These are phyloP conservation scores for Hexactinellida sp. DNA, from an alignment of 37 sponge, comb jelly and placozoan genomes.

Conservation along the genomic window DNA sequence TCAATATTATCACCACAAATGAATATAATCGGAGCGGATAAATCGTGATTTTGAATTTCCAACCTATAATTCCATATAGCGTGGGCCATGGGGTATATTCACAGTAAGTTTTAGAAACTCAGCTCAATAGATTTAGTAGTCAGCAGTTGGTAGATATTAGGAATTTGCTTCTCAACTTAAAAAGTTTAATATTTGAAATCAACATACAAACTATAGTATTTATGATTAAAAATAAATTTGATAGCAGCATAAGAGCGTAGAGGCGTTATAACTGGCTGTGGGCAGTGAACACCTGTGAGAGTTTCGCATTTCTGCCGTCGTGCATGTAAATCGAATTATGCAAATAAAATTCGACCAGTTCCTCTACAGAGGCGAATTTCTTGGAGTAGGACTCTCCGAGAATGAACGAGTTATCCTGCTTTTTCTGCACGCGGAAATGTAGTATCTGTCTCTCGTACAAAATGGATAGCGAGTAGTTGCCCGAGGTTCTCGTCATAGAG, in stretches of 20 bases:
- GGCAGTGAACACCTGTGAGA: background rate
- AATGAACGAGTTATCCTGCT: slow-evolving; percentile 5
- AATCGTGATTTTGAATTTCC: too few relatives aligned
- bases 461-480: slow-evolving; percentile 1
- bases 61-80: too few relatives aligned
- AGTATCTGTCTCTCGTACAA: background rate
- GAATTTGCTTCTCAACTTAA: too few relatives aligned
- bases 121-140: too few relatives aligned
- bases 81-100: too few relatives aligned
- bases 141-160: too few relatives aligned
- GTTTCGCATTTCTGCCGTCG: slow-evolving; percentile 7
- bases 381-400: background rate
- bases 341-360: background rate
- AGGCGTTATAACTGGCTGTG: background rate
- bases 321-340: background rate
- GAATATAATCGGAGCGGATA: too few relatives aligned
- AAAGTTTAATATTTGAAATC: background rate
- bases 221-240: background rate
- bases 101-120: too few relatives aligned
- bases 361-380: background rate
- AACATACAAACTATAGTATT: slow-evolving; percentile 1
- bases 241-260: background rate
- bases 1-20: too few relatives aligned
- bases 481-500: background rate
- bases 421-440: slow-evolving; percentile 3